Conservation (phyloP, 2,113 vertebrate genomes). For the Chaenogobius annularis region DNA sequence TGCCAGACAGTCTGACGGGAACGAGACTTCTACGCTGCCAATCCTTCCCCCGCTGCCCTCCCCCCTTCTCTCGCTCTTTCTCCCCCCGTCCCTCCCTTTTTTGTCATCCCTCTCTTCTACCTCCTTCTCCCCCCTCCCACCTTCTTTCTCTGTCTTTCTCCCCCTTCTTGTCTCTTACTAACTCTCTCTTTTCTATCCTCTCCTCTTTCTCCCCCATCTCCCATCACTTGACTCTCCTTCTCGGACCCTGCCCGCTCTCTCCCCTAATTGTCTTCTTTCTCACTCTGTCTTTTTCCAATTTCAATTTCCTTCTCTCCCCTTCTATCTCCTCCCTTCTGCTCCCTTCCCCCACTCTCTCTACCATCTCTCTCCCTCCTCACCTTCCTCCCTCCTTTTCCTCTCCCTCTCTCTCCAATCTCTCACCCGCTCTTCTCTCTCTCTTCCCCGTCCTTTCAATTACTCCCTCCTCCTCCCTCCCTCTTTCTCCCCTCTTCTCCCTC, state of each 20-base stretch:
- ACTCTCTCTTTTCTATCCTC: neutral
- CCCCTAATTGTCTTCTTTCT: neutral
- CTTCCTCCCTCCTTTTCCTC: no score
- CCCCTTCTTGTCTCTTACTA: neutral
- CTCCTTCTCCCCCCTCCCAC: no score
- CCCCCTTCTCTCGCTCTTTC: constrained; percentile 5
- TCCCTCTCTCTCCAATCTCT: no score
- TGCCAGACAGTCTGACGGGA: constrained; percentile 2
- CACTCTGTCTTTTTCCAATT: neutral
- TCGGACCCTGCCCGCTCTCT: no score
- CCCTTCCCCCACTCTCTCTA: no score
- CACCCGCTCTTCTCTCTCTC: no score
- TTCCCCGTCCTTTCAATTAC: no score
- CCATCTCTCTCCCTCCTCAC: no score
- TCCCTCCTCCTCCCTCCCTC: neutral
- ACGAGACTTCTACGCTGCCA: constrained; percentile 42
- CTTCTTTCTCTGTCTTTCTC: no score
- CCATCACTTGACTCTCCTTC: neutral
- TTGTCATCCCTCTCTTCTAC: neutral
- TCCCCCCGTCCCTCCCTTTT: no score
- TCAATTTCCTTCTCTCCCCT: no score
- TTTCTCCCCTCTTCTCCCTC: neutral
- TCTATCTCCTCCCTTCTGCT: no score
- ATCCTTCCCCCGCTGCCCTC: constrained; percentile 56
- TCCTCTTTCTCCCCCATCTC: neutral